Evolutionary conservation across 2,888 invertebrate species (phyloP), one percentile per base, ranked within the genome.

Genomic region (Schizotus pectinicornis): DNA sequence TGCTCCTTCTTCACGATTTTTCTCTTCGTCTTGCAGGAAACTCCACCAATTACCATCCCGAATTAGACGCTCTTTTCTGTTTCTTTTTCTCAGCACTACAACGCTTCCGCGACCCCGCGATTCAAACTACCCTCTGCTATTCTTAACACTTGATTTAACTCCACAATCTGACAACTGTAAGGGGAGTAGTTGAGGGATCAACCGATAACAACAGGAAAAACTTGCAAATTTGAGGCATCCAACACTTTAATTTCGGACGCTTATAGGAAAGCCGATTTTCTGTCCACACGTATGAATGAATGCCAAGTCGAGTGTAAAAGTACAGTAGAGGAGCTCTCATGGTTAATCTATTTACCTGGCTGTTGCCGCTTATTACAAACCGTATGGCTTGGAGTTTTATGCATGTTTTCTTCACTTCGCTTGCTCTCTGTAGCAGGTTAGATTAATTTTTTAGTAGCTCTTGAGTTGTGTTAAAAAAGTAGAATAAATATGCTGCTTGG

Each of bases 291-390:
- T 35, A 32, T 38, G 33, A 41, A 49, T 52, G 32, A 11, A 50
- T 34, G 34, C 41, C 22, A 41, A 41, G 59, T 63, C 54, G 36
- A 60, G 62, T 64, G 64, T 59, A 59, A 64, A 64, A 64, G 62
- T 56, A 57, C 59, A 46, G 35, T 43, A 35, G 62, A 55, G 53
- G 12, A 38, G 37, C 48, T 3, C 9, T 3, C 22, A 41, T n/a
- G 13, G 12, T 12, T 12, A 11, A 11, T 12, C 13, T 11, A 12
- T 7, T 12, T 11, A 41, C 41, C 14, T 7, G 38, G 7, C 7
- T 38, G 38, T 7, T 11, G 11, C 9, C 7, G 12, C 11, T 38
- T 13, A 30, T 11, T 35, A 47, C 36, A 36, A 36, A 39, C n/a
- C 32, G 31, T n/a, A 42, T 9, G 31, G 31, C 12, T 32, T 6